Conservation (phyloP, 2,113 vertebrate genomes). For the Atrichornis clamosus region DNA sequence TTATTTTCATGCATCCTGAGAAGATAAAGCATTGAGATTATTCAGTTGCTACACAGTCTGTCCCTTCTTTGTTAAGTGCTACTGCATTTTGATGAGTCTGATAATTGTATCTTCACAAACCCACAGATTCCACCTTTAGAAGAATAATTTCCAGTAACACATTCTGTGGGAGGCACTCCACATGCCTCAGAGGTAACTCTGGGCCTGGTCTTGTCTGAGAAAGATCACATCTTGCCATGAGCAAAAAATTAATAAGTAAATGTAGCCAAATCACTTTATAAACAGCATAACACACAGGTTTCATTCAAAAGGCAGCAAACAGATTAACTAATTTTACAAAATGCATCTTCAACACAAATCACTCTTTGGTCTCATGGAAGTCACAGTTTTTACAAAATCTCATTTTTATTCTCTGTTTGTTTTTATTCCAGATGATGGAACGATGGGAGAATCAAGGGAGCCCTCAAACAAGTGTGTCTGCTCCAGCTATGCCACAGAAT, state of each 20-base stretch:
- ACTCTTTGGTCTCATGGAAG: background rate
- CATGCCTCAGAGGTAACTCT: background rate
- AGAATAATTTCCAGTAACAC: background rate
- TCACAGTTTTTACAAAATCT: background rate
- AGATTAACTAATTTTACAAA: background rate
- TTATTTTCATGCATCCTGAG: background rate
- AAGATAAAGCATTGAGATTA: background rate
- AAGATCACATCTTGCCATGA: background rate
- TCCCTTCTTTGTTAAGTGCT: background rate
- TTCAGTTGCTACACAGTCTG: background rate
- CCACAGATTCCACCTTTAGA: background rate
- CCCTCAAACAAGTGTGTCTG: conserved; percentile 88
- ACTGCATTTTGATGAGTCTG: background rate
- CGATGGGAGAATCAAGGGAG: conserved; percentile 93
- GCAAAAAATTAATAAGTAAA: background rate
- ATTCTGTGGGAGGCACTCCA: background rate
- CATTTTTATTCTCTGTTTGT: background rate
- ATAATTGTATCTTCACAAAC: background rate
- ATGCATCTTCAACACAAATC: background rate
- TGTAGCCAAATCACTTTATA: background rate
- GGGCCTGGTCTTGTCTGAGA: background rate
- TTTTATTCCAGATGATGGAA: conserved; percentile 87
- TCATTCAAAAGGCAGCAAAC: background rate
- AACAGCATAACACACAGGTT: background rate
- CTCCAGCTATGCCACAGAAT: conserved; percentile 85